phyloP scores from a whole-genome alignment of 2,797 vertebrate species.

The Chloroceryle amazona region DNA sequence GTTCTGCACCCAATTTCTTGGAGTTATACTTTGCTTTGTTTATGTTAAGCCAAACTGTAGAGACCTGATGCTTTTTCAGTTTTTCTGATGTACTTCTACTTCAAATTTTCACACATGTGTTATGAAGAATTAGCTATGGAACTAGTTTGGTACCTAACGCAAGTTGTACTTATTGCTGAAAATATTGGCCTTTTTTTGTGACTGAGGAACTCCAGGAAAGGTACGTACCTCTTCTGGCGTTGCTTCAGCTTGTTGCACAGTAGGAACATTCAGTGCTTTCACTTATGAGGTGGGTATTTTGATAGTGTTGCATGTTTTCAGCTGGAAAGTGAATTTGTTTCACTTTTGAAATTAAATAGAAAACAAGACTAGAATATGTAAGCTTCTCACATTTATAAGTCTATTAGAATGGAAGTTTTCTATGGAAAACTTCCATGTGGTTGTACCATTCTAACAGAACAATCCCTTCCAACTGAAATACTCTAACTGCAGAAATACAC shows the following conservation, averaged over 20 bases:
- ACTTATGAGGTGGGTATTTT: not conserved
- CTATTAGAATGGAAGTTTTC: not conserved
- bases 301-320: not conserved
- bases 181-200: not conserved
- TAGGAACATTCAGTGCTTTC: not conserved
- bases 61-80: not conserved
- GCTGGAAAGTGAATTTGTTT: not conserved
- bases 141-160: not conserved
- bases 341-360: not conserved
- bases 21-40: not conserved
- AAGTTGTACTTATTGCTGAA: not conserved
- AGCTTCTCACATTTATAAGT: not conserved
- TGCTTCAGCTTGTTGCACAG: not conserved
- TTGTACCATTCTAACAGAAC: not conserved
- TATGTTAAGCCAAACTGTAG: not conserved
- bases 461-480: not conserved
- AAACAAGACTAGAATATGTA: not conserved
- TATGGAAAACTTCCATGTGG: not conserved
- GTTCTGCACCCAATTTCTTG: not conserved
- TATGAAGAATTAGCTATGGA: not conserved
- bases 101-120: not conserved
- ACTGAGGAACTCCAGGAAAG: not conserved
- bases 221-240: rapidly evolving
- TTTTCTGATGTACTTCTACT: not conserved
- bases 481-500: not conserved